Base-by-base conservation (phyloP, 2,113 vertebrate genomes). In the Pandion haliaetus region DNA sequence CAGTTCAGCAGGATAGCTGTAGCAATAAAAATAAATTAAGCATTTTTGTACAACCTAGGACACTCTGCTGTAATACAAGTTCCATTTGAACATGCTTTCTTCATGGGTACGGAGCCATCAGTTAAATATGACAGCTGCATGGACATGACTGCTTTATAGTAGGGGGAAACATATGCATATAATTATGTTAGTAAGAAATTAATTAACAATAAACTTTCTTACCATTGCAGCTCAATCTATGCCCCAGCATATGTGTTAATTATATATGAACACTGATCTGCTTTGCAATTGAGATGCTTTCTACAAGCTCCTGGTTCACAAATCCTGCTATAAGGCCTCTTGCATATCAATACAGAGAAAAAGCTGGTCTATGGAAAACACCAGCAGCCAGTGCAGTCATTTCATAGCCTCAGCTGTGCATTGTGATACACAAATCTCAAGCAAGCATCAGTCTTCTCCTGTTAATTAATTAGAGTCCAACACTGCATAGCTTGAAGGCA, bases 1-100 rank as follows among this genome's bases (percentile, higher is more conserved):
- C 34, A 38, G 36, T 58, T 79, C 69, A 47, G 18, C 25, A 71
- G 92, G n/a, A 67, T 7, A 84, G 36, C 77, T 72, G 34, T 45
- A 79, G 65, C 79, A 80, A 47, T 78, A 92, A 93, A 91, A 96
- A 97, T 96, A 96, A 97, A 66, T 92, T 94, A 96, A 74, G 73
- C 58, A 34, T 34, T 93, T 97, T 91, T 91, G 42, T 95, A 84
- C 84, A 96, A 82, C 13, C 18, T 24, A 17, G 29, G 62, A 8
- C 21, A 6, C 7, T 14, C 42, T 29, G 13, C n/a, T 82, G 42
- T 52, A 72, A 44, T 72, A 69, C 61, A 86, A 82, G 40, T 72
- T 44, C 73, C 86, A 44, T 70, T 77, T 76, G 80, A 71, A 58
- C 34, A 36, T 1, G 2, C 63, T 91, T 89, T 59, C 77, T 72